A percentile compares a stretch with the other conserved stretches of the same genome.
phyloP scores from a whole-genome alignment of 2,113 vertebrate species.

The Channa maculata region DNA sequence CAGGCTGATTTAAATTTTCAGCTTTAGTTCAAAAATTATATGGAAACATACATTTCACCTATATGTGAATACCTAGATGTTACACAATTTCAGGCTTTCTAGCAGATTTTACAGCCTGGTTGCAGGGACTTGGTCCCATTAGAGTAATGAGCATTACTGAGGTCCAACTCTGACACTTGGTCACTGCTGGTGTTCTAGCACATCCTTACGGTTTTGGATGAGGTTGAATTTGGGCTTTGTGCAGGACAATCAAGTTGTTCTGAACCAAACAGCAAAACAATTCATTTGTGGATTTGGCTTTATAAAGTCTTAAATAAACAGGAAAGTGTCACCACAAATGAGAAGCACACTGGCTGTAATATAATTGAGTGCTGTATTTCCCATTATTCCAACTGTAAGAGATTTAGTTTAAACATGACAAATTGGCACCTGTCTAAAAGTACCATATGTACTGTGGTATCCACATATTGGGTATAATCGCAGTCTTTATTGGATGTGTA shows the following conservation, averaged over 20 bases:
- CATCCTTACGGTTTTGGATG: neutral
- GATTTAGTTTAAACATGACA: too few relatives aligned
- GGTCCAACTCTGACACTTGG: neutral
- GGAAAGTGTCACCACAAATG: too few relatives aligned
- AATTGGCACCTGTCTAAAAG: too few relatives aligned
- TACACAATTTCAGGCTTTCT: neutral
- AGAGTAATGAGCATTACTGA: neutral
- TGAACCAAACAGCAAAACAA: neutral
- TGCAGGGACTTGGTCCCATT: neutral
- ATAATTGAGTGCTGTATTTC: neutral
- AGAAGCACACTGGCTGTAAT: neutral
- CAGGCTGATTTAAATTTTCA: too few relatives aligned
- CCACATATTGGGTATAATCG: too few relatives aligned
- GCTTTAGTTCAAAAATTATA: too few relatives aligned
- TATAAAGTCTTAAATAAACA: too few relatives aligned
- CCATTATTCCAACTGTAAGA: neutral
- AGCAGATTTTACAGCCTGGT: neutral
- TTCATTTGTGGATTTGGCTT: neutral
- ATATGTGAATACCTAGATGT: too few relatives aligned
- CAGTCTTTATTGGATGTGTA: neutral
- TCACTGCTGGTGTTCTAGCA: neutral
- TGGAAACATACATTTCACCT: too few relatives aligned
- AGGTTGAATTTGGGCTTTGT: neutral
- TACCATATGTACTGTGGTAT: neutral
- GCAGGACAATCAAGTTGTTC: neutral